These are phyloP conservation scores for Antrozous pallidus DNA, from an alignment of 2,797 vertebrate species.

Conservation along the genomic window DNA sequence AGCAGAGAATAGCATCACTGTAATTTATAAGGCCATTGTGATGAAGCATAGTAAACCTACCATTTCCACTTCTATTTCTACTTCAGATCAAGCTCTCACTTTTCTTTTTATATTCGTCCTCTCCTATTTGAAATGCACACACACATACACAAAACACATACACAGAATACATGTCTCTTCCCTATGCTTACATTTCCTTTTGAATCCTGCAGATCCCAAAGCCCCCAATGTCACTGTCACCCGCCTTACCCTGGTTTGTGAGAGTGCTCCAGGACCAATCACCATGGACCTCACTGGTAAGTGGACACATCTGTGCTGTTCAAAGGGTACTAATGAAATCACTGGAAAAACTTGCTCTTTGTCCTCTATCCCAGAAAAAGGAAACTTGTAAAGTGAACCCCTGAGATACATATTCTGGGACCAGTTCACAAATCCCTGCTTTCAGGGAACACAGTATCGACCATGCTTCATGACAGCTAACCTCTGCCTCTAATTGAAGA, in stretches of 20 bases:
- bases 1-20: background rate
- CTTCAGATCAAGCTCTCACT: background rate
- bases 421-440: background rate
- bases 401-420: background rate
- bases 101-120: background rate
- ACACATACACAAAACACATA: background rate
- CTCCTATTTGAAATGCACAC: background rate
- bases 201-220: constrained; percentile 81
- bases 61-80: background rate
- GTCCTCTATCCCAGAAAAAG: background rate
- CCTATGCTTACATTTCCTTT: constrained; percentile 6
- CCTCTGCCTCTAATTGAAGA: background rate
- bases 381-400: background rate
- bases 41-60: background rate
- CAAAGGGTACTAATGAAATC: background rate
- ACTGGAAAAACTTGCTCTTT: background rate
- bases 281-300: constrained; percentile 88
- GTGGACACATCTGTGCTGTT: constrained; percentile 45
- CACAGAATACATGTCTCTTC: background rate
- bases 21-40: background rate
- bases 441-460: background rate
- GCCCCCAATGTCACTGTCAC: constrained; percentile 85
- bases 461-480: background rate
- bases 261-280: constrained; percentile 84
- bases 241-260: constrained; percentile 85